A percentile compares a stretch with the other conserved stretches of the same genome.
Evolutionary conservation across 2,888 invertebrate species (phyloP).

Genomic region (Parthenolecanium corni): DNA sequence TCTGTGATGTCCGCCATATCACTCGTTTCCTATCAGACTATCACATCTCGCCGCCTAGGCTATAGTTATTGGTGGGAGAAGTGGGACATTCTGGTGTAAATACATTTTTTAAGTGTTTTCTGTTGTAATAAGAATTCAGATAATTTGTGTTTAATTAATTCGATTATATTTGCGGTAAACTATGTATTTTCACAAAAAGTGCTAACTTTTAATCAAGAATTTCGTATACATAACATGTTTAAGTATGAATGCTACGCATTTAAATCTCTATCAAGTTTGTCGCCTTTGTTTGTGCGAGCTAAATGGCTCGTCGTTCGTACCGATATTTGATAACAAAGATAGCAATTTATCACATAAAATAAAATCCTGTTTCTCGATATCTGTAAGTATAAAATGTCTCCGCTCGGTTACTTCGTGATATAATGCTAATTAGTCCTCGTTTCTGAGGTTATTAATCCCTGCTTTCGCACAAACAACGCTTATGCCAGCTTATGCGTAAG

Average conservation of each 20-base stretch:
- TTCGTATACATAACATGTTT: conserved; percentile 22
- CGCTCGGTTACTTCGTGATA: not conserved
- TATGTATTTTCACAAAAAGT: conserved; percentile 8
- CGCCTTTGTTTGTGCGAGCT: conserved; percentile 29
- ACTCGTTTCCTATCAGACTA: conserved; percentile 15
- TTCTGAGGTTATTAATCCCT: too few relatives aligned
- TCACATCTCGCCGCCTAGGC: conserved; percentile 27
- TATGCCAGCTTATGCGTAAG: conserved; percentile 8
- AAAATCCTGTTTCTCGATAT: conserved; percentile 23
- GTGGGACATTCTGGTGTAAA: conserved; percentile 29
- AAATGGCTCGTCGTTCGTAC: conserved; percentile 27
- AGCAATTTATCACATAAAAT: conserved; percentile 21
- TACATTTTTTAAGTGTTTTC: conserved; percentile 26
- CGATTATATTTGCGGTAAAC: conserved; percentile 4
- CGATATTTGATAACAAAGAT: conserved; percentile 28
- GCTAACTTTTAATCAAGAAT: not conserved
- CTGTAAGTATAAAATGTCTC: conserved; percentile 12
- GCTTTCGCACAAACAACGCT: too few relatives aligned
- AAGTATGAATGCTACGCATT: conserved; percentile 25
- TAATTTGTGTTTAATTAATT: not conserved
- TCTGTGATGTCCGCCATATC: not conserved
- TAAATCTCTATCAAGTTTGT: conserved; percentile 29
- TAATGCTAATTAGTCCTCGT: not conserved
- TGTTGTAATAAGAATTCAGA: conserved; percentile 7
- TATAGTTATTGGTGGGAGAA: conserved; percentile 28